These are phyloP conservation scores for Chymomyza costata DNA, from an alignment of 1,140 invertebrate species.

Conservation along the genomic window DNA sequence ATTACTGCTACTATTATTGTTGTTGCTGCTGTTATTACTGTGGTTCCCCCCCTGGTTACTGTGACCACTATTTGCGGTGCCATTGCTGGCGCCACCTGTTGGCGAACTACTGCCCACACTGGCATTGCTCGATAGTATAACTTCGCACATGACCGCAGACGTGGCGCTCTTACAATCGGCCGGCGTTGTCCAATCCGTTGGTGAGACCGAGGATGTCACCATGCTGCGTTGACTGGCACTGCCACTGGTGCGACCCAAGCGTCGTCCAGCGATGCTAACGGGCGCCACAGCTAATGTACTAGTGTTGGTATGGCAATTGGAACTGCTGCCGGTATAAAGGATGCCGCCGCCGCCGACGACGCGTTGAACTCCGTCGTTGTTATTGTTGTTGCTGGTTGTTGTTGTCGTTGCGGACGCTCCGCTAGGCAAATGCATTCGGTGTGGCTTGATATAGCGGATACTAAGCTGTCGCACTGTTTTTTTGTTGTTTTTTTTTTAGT, in stretches of 20 bases:
- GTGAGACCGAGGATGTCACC: conserved; percentile 58
- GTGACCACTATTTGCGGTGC: conserved; percentile 54
- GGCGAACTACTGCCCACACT: conserved; percentile 67
- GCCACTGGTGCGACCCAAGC: conserved; percentile 19
- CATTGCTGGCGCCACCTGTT: conserved; percentile 66
- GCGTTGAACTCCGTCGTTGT: conserved; percentile 8
- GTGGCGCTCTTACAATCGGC: conserved; percentile 49
- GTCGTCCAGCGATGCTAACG: conserved; percentile 40
- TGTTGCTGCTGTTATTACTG: conserved; percentile 32
- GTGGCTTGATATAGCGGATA: too few relatives aligned
- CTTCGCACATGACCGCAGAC: conserved; percentile 38
- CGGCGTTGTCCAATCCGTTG: conserved; percentile 54
- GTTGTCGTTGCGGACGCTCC: background rate
- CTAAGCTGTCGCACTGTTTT: too few relatives aligned
- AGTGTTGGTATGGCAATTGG: conserved; percentile 26
- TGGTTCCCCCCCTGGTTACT: conserved; percentile 41
- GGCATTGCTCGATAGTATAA: conserved; percentile 55
- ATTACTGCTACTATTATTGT: conserved; percentile 27
- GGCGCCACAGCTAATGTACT: conserved; percentile 39
- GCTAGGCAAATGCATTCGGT: too few relatives aligned
- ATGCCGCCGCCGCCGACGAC: conserved; percentile 25
- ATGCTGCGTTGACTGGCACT: conserved; percentile 31
- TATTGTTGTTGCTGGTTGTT: background rate
- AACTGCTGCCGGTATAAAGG: too few relatives aligned
- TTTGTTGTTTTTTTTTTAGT: too few relatives aligned